Conservation (phyloP, 2,888 invertebrate genomes). For the Mesorhabditis belari region DNA sequence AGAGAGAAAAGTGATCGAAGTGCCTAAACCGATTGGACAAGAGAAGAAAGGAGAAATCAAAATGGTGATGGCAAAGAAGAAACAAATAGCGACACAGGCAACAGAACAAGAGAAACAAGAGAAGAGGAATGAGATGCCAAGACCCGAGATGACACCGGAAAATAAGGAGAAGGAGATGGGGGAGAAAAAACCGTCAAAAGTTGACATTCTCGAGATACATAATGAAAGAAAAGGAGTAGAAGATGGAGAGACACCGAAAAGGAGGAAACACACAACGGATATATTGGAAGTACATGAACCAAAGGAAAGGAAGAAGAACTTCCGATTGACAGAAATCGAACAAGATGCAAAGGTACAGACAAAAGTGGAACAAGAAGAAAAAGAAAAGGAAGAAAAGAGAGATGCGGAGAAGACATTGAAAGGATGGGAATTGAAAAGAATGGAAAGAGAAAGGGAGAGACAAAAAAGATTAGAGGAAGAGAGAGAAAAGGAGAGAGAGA, state of each 20-base stretch:
- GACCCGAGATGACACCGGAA: neutral
- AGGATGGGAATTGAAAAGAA: neutral
- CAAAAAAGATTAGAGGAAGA: neutral
- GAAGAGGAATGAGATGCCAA: neutral
- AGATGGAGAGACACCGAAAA: neutral
- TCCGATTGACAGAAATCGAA: neutral
- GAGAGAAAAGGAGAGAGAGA: neutral
- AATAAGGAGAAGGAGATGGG: neutral
- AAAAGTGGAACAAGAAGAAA: neutral
- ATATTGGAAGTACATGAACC: neutral
- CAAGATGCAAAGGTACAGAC: neutral
- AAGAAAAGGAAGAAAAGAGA: neutral
- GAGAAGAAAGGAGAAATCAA: neutral
- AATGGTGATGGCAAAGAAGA: neutral
- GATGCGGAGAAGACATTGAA: neutral
- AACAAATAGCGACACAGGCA: neutral
- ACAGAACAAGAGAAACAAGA: too few relatives aligned
- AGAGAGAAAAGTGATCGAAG: neutral
- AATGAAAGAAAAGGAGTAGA: neutral
- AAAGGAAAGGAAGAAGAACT: neutral
- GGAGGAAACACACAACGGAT: neutral
- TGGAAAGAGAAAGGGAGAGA: neutral
- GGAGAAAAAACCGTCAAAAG: neutral
- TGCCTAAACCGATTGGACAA: neutral
- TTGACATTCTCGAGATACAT: neutral